These are phyloP conservation scores for Buphagus erythrorhynchus DNA, from an alignment of 2,797 vertebrate species.

Conservation along the genomic window DNA sequence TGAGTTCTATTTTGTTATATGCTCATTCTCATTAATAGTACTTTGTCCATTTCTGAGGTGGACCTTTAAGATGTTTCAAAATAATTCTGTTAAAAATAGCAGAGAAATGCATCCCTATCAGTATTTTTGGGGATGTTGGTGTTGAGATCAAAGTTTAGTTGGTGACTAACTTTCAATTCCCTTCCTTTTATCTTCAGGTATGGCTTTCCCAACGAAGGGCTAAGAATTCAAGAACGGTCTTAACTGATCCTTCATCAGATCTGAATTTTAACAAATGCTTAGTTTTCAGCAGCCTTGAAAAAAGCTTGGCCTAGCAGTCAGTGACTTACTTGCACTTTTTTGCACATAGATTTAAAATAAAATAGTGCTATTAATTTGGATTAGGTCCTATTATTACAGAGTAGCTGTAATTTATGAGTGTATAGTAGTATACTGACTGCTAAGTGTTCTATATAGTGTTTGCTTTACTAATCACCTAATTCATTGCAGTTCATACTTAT, in stretches of 20 bases:
- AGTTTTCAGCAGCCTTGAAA: constrained; percentile 87
- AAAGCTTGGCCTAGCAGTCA: constrained; percentile 87
- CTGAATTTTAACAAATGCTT: constrained; percentile 89
- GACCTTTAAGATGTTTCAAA: constrained; percentile 36
- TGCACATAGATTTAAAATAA: constrained; percentile 84
- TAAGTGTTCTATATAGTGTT: constrained; percentile 84
- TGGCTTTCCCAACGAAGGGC: constrained; percentile 99
- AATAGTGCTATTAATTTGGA: constrained; percentile 84
- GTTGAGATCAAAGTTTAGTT: constrained; percentile 76
- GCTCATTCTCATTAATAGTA: constrained; percentile 35
- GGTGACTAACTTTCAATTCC: constrained; percentile 88
- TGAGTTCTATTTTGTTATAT: background rate
- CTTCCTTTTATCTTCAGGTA: constrained; percentile 98
- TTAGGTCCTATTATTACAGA: constrained; percentile 76
- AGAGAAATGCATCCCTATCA: constrained; percentile 64
- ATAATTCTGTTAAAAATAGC: constrained; percentile 58
- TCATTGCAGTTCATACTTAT: constrained; percentile 85
- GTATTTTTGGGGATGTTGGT: constrained; percentile 67
- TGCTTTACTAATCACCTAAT: constrained; percentile 94
- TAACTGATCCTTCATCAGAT: constrained; percentile 89
- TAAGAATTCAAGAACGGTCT: constrained; percentile 92
- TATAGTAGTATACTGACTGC: constrained; percentile 88
- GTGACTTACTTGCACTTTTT: constrained; percentile 88
- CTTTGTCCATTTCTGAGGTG: constrained; percentile 40
- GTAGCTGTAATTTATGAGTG: constrained; percentile 81